phyloP scores from a whole-genome alignment of 2,113 vertebrate species.

The Eira barbara region DNA sequence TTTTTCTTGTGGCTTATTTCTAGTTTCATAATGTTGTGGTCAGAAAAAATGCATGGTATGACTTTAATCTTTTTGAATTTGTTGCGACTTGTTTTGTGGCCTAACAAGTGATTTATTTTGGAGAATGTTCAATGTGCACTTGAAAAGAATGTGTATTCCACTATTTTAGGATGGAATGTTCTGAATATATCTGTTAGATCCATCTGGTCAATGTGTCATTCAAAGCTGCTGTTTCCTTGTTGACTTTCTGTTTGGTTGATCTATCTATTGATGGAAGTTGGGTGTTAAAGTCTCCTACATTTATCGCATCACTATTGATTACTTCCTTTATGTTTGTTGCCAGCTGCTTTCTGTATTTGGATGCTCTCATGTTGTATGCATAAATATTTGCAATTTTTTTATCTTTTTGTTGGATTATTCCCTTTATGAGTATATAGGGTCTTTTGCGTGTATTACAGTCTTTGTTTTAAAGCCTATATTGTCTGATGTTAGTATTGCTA shows the following conservation, averaged over 20 bases:
- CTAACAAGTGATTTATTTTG: background rate
- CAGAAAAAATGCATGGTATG: background rate
- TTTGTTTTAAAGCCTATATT: background rate
- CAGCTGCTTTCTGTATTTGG: background rate
- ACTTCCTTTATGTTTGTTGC: background rate
- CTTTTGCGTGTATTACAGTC: background rate
- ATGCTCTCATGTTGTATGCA: background rate
- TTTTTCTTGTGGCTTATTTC: background rate
- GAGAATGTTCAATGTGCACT: background rate
- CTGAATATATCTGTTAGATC: background rate
- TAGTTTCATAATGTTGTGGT: background rate
- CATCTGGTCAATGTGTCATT: background rate
- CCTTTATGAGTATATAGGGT: background rate
- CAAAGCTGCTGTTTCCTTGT: background rate
- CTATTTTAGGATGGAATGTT: background rate
- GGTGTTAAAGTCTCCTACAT: background rate
- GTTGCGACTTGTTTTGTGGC: background rate
- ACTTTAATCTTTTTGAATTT: background rate
- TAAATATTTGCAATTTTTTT: background rate
- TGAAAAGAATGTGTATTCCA: background rate
- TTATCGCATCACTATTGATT: background rate
- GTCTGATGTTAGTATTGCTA: background rate
- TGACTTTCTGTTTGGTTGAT: background rate
- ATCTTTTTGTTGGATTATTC: background rate
- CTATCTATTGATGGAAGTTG: background rate